Base-by-base conservation (phyloP, 2,113 vertebrate genomes). In the Zosterops pallidus region DNA sequence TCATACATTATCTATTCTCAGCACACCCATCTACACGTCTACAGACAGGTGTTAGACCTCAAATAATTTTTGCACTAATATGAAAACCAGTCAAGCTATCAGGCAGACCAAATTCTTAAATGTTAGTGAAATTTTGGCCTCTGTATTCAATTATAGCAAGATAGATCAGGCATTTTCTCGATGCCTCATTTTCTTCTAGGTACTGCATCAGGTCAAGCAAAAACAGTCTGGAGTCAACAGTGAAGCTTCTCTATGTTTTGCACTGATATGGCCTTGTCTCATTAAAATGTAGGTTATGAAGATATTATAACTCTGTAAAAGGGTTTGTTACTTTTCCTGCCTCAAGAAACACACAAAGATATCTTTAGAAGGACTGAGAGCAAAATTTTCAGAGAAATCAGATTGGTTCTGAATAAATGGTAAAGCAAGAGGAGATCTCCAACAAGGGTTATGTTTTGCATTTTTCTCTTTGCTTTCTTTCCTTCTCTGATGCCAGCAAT, bases 1-100 rank as follows among this genome's bases (percentile, higher is more conserved):
- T 92, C 10, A 49, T 67, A 33, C 1, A 7, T 23, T 29, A 26
- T 14, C 31, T 56, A 9, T 0, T 1, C 12, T 62, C 2, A 3
- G 7, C 23, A 44, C 31, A 12, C 5, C 77, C 41, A 28, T 63
- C 42, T 55, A 25, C 21, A 21, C 3, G 5, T 37, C 18, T 84
- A 35, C 5, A 42, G 42, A 65, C 0, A 1, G 9, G 12, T 50
- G 6, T 3, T 55, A 37, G 15, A 41, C n/a, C 28, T 65, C 9
- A 11, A 29, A 64, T 35, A 5, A 16, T 50, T 86, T 89, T 91
- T 81, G 10, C 28, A 59, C 11, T 70, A 57, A 28, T 85, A 56
- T 72, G 28, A 33, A 9, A 62, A 46, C 14, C 59, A 50, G 55
- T 67, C 25, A 60, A 65, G 19, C 7, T 77, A 68, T 56, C 28